Conservation (phyloP, 2,888 invertebrate genomes). For the Apamea monoglypha region DNA sequence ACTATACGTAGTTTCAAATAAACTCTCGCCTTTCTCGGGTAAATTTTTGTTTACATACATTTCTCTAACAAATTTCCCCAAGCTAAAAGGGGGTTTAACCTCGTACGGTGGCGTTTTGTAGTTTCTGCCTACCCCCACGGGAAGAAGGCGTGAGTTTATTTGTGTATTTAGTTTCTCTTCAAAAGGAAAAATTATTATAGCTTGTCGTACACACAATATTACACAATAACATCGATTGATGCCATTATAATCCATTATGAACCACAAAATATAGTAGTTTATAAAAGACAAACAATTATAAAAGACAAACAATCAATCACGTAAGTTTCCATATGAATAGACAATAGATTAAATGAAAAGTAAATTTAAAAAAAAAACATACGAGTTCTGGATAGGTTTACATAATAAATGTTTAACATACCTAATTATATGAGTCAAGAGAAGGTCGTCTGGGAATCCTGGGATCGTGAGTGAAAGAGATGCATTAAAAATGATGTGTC, state of each 20-base stretch:
- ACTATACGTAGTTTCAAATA: neutral
- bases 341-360: conserved; percentile 7
- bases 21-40: neutral
- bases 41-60: neutral
- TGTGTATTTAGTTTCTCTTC: neutral
- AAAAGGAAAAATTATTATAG: too few species aligned
- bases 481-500: neutral
- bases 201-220: neutral
- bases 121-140: too few species aligned
- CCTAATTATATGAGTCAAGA: neutral
- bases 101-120: too few species aligned
- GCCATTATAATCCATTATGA: conserved; percentile 1
- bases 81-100: neutral
- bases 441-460: neutral
- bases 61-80: neutral
- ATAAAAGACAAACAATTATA: neutral
- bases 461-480: neutral
- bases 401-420: neutral
- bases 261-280: neutral
- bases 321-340: neutral
- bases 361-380: neutral
- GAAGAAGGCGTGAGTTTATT: too few species aligned
- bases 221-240: neutral
- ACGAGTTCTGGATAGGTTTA: neutral
- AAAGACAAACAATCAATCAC: neutral